Evolutionary conservation across 2,888 invertebrate species (phyloP), one percentile per base, ranked within the genome.

Genomic region (Hirtodrosophila alboralis): DNA sequence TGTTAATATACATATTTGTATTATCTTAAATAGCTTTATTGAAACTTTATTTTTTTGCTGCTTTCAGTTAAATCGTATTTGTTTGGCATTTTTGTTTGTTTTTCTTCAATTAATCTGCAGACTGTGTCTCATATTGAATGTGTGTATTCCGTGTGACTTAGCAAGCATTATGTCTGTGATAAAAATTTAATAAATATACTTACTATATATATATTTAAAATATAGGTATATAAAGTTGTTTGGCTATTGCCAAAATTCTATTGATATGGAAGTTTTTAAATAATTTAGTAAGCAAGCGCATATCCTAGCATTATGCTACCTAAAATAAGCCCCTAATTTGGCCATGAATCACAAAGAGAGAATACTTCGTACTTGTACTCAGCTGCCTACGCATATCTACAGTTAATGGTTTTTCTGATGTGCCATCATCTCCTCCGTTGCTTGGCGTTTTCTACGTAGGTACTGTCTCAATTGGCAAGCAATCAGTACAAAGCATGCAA

Each of bases 81-180:
- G 36, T 83, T 81, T 77, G 79, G 78, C 85, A 81, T 81, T 66
- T 66, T 73, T 53, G 33, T 65, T 53, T 71, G 34, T 45, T 57
- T 44, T 51, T 52, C 44, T 66, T 67, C 31, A 56, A 57, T 51
- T 73, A 56, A 67, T 63, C 70, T 58, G 67, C 83, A 79, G 71
- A 83, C 84, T 78, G 64, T 73, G 74, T 78, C 68, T 67, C 56
- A 74, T 60, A 56, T 47, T 36, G 44, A 54, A 61, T 58, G 38
- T 57, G 56, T 70, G 57, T 70, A 80, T 81, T 73, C 81, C 78
- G 52, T 76, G 63, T 72, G 81, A 84, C 81, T 59, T 84, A 60
- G 62, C 75, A 86, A 84, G 77, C 86, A 76, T 85, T 61, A 67
- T 84, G 81, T 81, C 86, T 81, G 81, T 81, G 81, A 86, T 81